Conservation (phyloP, 2,797 vertebrate species). For the Pangasius sanitwongsei region DNA sequence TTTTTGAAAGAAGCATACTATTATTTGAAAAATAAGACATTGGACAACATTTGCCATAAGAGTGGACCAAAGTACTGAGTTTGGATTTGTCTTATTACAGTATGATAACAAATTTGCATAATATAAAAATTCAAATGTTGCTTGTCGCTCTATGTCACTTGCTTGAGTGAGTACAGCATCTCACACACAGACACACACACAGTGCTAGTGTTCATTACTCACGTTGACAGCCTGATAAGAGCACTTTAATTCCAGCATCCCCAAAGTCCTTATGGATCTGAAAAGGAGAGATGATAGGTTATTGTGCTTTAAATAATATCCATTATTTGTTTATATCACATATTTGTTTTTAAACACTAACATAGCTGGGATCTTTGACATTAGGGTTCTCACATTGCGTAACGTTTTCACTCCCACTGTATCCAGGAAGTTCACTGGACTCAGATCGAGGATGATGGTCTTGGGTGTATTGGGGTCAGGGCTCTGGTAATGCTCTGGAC, state of each 20-base stretch:
- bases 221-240: constrained; percentile 85
- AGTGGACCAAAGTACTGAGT: not conserved
- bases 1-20: not conserved
- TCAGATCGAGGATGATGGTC: constrained; percentile 85
- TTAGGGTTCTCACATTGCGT: constrained; percentile 75
- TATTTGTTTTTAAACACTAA: not conserved
- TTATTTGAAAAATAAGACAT: not conserved
- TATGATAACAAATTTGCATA: not conserved
- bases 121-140: not conserved
- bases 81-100: not conserved
- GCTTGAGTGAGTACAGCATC: not conserved
- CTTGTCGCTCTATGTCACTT: not conserved
- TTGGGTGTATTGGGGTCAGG: constrained; percentile 69
- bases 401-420: constrained; percentile 88
- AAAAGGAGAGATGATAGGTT: constrained; percentile 46
- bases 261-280: constrained; percentile 88
- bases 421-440: constrained; percentile 88
- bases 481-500: constrained; percentile 29
- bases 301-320: not conserved
- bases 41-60: no score
- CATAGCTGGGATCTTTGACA: not conserved
- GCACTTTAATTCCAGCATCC: constrained; percentile 84
- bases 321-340: not conserved
- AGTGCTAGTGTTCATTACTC: constrained; percentile 57
- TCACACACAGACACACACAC: not conserved